Base-by-base conservation (phyloP, 2,888 invertebrate species). In the Drosophila leonis region DNA sequence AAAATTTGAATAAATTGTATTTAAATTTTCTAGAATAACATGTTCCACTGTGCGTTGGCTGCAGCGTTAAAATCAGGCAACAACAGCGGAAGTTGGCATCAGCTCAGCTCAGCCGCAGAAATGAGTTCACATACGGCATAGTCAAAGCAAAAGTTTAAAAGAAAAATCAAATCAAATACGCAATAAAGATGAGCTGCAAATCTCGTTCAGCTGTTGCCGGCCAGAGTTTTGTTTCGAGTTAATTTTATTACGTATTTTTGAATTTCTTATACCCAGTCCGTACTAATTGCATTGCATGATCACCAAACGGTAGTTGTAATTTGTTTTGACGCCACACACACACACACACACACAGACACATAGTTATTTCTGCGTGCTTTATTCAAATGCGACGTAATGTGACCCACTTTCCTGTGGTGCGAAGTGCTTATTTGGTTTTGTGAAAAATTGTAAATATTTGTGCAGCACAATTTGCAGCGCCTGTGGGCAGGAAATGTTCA, bases 241-340 rank as follows among this genome's bases (percentile, higher is more conserved):
- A 72, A 86, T 87, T 86, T 81, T 76, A 82, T 86, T 86, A 84
- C 77, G 83, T 80, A 74, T 85, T 72, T 78, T 65, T 52, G 44
- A 65, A 67, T 77, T 64, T 74, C 66, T 56, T 69, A 59, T 65
- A 29, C 39, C 52, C 41, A 57, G 69, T 52, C 20, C 55, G 64
- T 42, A 64, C 70, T 88, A 85, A 85, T 86, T 88, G 79, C 84
- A 72, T 86, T 86, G 88, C 88, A 88, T 86, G 86, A 88, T 86
- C 76, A 76, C 65, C 78, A 60, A 65, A 71, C 66, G 66, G 72
- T 66, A 80, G 57, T 66, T 70, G 70, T 71, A 78, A 70, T 80
- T 65, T 75, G 65, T 51, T 51, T 75, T 78, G 70, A 71, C 78
- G 71, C 64, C 78, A 69, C 57, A 77, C 76, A 64, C 42, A 33